Evolutionary conservation across 2,797 vertebrate species (phyloP), one percentile per base, ranked within the genome.

Genomic region (Poeciliopsis paucimaculata): DNA sequence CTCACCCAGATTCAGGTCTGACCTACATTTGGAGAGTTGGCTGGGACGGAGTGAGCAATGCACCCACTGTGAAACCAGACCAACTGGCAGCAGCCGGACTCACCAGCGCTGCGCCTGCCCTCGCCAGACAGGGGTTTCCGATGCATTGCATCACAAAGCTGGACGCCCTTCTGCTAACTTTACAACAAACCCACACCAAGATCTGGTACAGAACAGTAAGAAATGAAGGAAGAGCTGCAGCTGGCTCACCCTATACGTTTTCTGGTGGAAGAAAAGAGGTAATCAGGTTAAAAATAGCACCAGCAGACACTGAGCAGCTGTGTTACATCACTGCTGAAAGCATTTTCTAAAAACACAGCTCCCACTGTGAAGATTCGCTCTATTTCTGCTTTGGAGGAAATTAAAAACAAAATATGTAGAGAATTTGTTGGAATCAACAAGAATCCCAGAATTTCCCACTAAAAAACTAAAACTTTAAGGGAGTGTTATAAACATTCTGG

Each of bases 1-100:
- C 75, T 92, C 87, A 79, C 91, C 89, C 89, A 92, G 86, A 89
- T 92, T 66, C 87, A 83, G 77, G 84, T 92, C 79, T 95, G 93
- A 95, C 94, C 94, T 94, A 94, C 81, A 95, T 95, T 93, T 85
- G 49, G 41, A 80, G 80, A 78, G 57, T 82, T 86, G 87, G 86
- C 90, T 80, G 60, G 83, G 87, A 85, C 80, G 9, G 79, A 83
- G 68, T 10, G 68, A 45, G 89, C 77, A 75, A 84, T 28, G 84
- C 83, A 84, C 86, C 68, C 68, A 47, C 85, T 86, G 73, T 91
- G 81, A 88, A 91, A 83, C 62, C 78, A 87, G 92, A 93, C 89
- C 93, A 88, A 90, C 92, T 90, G 90, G 85, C 90, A 90, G 84
- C 73, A 36, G 77, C 68, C 23, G 39, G 77, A 85, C 80, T 85